Evolutionary conservation across 64 coral and sea anemone genomes (phyloP).

Genomic region (Anthopleura sola): DNA sequence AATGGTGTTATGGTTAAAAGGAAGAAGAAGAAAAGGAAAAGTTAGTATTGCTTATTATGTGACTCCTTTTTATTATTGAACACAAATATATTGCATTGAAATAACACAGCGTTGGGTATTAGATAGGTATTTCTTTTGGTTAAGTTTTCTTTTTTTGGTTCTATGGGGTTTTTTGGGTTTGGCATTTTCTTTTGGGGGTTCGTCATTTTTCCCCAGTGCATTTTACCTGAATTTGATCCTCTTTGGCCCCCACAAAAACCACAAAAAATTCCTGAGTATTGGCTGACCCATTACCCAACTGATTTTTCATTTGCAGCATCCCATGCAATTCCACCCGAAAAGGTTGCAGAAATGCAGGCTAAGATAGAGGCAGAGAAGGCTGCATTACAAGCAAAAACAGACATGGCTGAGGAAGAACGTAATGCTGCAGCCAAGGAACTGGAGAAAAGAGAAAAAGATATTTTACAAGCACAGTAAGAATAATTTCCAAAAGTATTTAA

Average conservation of each 20-base stretch:
- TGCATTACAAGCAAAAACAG: slow-evolving; percentile 79
- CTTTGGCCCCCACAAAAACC: no score
- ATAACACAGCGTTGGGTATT: no score
- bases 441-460: slow-evolving; percentile 88
- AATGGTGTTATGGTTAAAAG: slow-evolving; percentile 77
- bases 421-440: slow-evolving; percentile 80
- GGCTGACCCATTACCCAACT: no score
- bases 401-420: slow-evolving; percentile 95
- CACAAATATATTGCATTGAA: no score
- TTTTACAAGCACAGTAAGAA: slow-evolving; percentile 77
- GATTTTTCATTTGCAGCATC: not conserved
- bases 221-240: no score
- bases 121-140: no score
- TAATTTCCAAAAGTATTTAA: not conserved
- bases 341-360: slow-evolving; percentile 91
- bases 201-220: no score
- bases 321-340: slow-evolving; percentile 84
- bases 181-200: no score
- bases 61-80: no score
- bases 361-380: slow-evolving; percentile 94
- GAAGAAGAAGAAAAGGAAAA: slow-evolving; percentile 49
- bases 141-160: no score
- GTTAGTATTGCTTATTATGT: not conserved
- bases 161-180: no score
- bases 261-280: no score